A percentile compares a stretch with the other conserved stretches of the same genome.
phyloP scores from a whole-genome alignment of 2,888 invertebrate species.

The Gisinianus flammeolus region DNA sequence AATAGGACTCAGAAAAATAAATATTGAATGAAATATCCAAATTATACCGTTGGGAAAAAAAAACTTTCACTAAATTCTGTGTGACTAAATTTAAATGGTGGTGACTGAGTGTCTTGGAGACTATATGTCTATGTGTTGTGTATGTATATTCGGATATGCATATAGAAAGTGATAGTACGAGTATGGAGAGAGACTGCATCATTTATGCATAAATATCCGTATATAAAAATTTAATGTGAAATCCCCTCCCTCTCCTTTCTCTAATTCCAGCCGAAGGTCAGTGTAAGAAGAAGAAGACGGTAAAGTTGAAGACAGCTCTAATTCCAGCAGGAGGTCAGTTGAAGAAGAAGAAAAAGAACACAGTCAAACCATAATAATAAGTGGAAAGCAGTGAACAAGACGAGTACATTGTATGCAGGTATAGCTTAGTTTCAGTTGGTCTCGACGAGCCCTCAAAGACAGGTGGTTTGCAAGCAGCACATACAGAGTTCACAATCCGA shows the following conservation, averaged over 20 bases:
- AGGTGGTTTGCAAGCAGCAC: no score
- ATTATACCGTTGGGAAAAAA: constrained; percentile 8
- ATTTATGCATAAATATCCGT: no score
- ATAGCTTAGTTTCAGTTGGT: constrained; percentile 38
- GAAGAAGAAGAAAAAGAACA: constrained; percentile 13
- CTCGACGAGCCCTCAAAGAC: constrained; percentile 30
- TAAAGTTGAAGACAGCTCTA: no score
- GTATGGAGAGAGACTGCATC: background rate
- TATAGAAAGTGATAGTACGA: no score
- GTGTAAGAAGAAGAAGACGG: no score
- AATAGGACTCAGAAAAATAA: constrained; percentile 1
- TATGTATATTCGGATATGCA: no score
- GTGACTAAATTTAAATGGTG: constrained; percentile 6
- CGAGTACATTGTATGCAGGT: constrained; percentile 11
- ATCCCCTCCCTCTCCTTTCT: constrained; percentile 8
- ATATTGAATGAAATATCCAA: background rate
- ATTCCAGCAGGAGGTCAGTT: constrained; percentile 27
- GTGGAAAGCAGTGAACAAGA: constrained; percentile 17
- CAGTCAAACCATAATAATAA: constrained; percentile 1
- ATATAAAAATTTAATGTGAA: constrained; percentile 1
- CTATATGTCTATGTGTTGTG: no score
- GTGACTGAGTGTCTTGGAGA: no score
- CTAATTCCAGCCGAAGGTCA: no score
- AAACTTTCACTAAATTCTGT: constrained; percentile 8
- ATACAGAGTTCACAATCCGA: no score